These are phyloP conservation scores for Archivesica marissinica DNA, from an alignment of 1,140 invertebrate species.

Conservation along the genomic window DNA sequence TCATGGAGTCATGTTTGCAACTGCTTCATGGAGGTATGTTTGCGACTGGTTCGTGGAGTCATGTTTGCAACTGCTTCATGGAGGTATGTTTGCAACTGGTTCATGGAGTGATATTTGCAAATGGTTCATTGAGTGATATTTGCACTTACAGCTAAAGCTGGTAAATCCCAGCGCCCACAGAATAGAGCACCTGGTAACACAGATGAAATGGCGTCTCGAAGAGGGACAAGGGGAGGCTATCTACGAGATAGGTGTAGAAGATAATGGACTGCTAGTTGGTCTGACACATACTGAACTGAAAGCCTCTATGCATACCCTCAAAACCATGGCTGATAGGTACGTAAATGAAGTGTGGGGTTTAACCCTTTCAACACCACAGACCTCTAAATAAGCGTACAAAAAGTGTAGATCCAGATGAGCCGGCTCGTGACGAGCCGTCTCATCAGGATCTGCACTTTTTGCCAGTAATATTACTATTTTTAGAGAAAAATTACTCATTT, in stretches of 20 bases:
- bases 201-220: constrained; percentile 86
- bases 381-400: no score
- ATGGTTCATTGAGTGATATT: background rate
- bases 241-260: constrained; percentile 98
- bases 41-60: no score
- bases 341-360: no score
- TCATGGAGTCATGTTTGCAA: no score
- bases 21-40: background rate
- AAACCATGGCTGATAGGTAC: constrained; percentile 88
- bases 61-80: background rate
- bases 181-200: constrained; percentile 85
- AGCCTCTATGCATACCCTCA: constrained; percentile 91
- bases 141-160: constrained; percentile 81
- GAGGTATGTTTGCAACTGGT: no score
- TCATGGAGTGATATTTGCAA: background rate
- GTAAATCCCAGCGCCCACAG: constrained; percentile 83
- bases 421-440: no score
- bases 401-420: no score
- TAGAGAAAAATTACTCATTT: no score
- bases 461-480: no score
- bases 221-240: constrained; percentile 93
- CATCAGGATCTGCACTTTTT: no score
- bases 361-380: no score
- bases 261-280: constrained; percentile 94
- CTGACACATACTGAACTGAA: constrained; percentile 91